phyloP scores from a whole-genome alignment of 2,113 vertebrate species.

The Limnothrissa miodon region DNA sequence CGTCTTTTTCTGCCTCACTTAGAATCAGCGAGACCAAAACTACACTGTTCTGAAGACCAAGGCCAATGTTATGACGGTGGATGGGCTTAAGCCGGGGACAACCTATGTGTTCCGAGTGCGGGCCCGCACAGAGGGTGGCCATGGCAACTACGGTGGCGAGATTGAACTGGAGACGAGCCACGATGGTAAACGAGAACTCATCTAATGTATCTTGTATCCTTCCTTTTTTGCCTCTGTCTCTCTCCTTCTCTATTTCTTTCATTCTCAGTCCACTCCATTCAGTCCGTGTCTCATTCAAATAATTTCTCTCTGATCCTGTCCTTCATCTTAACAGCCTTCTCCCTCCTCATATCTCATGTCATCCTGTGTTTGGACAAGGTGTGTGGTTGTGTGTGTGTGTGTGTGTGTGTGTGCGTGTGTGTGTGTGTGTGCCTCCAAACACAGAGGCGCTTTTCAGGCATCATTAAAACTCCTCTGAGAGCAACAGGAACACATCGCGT shows the following conservation, averaged over 20 bases:
- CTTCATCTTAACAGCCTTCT: not conserved
- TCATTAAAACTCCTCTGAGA: conserved; percentile 26
- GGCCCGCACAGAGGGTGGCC: conserved; percentile 91
- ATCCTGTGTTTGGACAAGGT: not conserved
- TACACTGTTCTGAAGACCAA: conserved; percentile 89
- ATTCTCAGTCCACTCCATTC: not conserved
- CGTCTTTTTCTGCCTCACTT: conserved; percentile 18
- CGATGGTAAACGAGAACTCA: conserved; percentile 76
- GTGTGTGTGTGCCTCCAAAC: conserved; percentile 4
- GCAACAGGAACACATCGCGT: conserved; percentile 13
- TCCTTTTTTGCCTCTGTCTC: too few species aligned
- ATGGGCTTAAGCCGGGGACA: conserved; percentile 86
- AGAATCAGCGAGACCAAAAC: conserved; percentile 91
- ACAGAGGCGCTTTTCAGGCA: conserved; percentile 16
- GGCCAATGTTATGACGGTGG: conserved; percentile 85
- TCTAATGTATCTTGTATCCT: too few species aligned
- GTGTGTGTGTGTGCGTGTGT: not conserved
- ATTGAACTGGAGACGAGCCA: conserved; percentile 98
- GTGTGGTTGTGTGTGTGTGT: not conserved
- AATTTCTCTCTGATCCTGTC: not conserved
- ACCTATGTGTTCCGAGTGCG: conserved; percentile 95
- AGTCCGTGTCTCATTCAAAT: not conserved
- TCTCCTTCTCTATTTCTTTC: not conserved
- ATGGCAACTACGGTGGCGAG: conserved; percentile 92
- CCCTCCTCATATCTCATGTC: not conserved